Base-by-base conservation (phyloP, 2,797 vertebrate species). In the Holocentrus rufus region DNA sequence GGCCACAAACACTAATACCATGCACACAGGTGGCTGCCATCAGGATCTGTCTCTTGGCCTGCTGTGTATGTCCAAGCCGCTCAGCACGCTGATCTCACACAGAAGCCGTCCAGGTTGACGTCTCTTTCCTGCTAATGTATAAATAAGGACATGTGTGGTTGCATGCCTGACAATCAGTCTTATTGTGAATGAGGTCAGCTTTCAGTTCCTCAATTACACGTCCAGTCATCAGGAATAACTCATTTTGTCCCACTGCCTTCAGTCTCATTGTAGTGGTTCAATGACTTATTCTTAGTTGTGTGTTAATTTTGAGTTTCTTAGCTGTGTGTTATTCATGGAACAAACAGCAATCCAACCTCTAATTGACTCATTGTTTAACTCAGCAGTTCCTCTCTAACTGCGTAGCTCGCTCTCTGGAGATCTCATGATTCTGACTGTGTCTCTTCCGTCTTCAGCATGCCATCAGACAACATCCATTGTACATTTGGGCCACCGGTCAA, bases 351-450 rank as follows among this genome's bases (percentile, higher is more conserved):
- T 49, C 64, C 58, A 55, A 47, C 76, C 66, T 63, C 58, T 15
- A 14, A 54, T 6, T 75, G 81, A 85, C 20, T 85, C 65, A 84
- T 13, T 31, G 46, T 63, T 63, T 23, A 42, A 10, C 54, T 84
- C 57, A 74, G 15, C 15, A 13, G 49, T 54, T 67, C 39, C 64
- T 59, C n/a, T 60, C 58, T 25, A 7, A 59, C 58, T 44, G 8
- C 23, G 56, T 20, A 59, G 36, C 17, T 36, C 30, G 23, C 6
- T 22, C 14, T 18, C 39, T 73, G 77, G 47, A 39, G 36, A 67
- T 76, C 69, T 82, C 22, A 59, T 86, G 83, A 81, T 64, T 69
- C 30, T 77, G 59, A 81, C 46, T 59, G 20, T 18, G 50, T 10
- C 67, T 22, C 55, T 80, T 79, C 69, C 64, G 55, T 57, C 14